Conservation (phyloP, 2,113 vertebrate genomes). For the Channa maculata region DNA sequence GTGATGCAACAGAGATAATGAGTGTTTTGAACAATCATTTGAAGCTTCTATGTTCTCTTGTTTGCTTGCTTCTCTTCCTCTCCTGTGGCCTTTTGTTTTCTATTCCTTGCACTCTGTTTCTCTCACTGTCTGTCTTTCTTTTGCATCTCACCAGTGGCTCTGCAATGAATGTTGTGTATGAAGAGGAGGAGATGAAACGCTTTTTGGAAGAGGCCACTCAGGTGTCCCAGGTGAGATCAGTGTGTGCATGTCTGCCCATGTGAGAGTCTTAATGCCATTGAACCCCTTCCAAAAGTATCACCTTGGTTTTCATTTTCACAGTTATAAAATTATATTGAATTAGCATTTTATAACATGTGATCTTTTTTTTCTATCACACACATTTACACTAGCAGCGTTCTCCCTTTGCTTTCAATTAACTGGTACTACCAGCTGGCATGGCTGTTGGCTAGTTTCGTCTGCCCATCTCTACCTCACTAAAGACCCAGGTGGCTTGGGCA, state of each 20-base stretch:
- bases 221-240: constrained; percentile 92
- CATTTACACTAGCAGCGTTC: neutral
- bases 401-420: constrained; percentile 67
- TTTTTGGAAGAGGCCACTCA: constrained; percentile 94
- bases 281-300: neutral
- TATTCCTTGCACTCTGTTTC: constrained; percentile 34
- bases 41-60: constrained; percentile 66
- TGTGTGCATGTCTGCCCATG: constrained; percentile 10
- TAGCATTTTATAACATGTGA: constrained; percentile 1
- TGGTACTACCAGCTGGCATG: constrained; percentile 45
- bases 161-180: constrained; percentile 94
- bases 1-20: constrained; percentile 79
- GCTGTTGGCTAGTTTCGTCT: constrained; percentile 51
- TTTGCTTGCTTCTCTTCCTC: constrained; percentile 66
- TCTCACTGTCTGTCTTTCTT: constrained; percentile 6
- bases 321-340: neutral
- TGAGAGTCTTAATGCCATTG: neutral
- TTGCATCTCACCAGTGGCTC: constrained; percentile 86
- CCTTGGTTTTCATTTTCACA: neutral
- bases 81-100: constrained; percentile 67
- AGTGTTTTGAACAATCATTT: constrained; percentile 77
- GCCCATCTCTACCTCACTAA: constrained; percentile 27
- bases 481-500: constrained; percentile 32
- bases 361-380: neutral
- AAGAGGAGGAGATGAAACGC: constrained; percentile 93